Conservation (phyloP, 2,797 vertebrate genomes). For the Chelon auratus region DNA sequence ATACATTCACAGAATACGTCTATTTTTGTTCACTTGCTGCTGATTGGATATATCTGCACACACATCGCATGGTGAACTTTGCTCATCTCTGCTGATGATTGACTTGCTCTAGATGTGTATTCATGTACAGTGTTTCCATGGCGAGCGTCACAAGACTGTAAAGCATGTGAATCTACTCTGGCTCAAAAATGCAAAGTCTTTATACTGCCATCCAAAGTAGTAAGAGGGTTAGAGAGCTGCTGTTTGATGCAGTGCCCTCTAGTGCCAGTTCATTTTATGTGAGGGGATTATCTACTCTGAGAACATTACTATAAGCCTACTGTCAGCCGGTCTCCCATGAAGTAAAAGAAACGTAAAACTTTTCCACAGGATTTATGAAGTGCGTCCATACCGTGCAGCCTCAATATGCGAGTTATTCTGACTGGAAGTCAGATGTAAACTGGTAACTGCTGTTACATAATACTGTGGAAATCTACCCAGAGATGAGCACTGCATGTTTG, state of each 20-base stretch:
- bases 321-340: conserved; percentile 19
- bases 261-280: conserved; percentile 44
- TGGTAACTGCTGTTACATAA: conserved; percentile 34
- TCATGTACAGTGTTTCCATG: conserved; percentile 20
- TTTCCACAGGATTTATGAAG: conserved; percentile 8
- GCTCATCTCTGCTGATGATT: background rate
- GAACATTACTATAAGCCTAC: conserved; percentile 32
- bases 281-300: conserved; percentile 41
- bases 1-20: background rate
- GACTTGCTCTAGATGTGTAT: background rate
- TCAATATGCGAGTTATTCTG: background rate
- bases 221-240: conserved; percentile 49
- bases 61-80: background rate
- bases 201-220: conserved; percentile 27
- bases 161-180: conserved; percentile 36
- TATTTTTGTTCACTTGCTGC: background rate
- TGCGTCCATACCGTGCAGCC: background rate
- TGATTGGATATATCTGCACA: conserved; percentile 1
- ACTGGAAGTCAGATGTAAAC: conserved; percentile 11
- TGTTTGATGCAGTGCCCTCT: conserved; percentile 54
- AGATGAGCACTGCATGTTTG: conserved; percentile 1
- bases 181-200: conserved; percentile 30
- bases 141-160: conserved; percentile 25
- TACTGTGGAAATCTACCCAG: background rate
- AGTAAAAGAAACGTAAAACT: conserved; percentile 26